Base-by-base conservation (phyloP, 2,888 invertebrate species). In the Drosophila pseudotakahashii region DNA sequence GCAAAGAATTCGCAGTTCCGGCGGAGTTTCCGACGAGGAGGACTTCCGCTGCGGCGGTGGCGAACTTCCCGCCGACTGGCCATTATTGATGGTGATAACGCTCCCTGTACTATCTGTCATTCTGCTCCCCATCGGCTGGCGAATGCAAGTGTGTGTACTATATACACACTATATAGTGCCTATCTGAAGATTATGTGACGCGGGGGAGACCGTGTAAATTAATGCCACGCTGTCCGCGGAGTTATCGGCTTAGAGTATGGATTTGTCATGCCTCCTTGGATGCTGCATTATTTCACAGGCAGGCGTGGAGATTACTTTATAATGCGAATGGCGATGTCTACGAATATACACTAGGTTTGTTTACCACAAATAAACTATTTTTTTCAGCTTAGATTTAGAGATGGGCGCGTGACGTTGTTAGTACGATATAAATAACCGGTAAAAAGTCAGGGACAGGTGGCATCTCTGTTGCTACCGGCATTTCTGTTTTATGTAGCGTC, bases 1-100 rank as follows among this genome's bases (percentile, higher is more conserved):
- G 89, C 96, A 97, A 63, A 97, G 91, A 60, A 97, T 94, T 78
- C 94, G 94, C 34, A 95, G 93, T 87, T 94, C 93, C 26, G 66
- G 72, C 1, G 77, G 62, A 0, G 69, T 6, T 23, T 82, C 66
- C 3, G 52, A 23, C 9, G 67, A 55, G 6, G 81, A 82, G 1
- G 63, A 54, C 32, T 85, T 85, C 1, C 79, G 71, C 19, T 62
- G 74, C 10, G 57, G 9, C 7, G 50, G 32, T 19, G 53, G 54
- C 19, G 67, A 59, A 10, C 5, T 52, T 66, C 61, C 45, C 19
- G 53, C 68, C 60, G 16, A 44, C 45, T 10, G 26, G 7, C 34
- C 54, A 30, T 54, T 58, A n/a, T 68, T 78, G 11, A 87, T 75
- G 41, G 45, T 88, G 88, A 88, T 83, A 82, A 88, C 55, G 58